Base-by-base conservation (phyloP, 2,113 vertebrate genomes). In the Bufo bufo region DNA sequence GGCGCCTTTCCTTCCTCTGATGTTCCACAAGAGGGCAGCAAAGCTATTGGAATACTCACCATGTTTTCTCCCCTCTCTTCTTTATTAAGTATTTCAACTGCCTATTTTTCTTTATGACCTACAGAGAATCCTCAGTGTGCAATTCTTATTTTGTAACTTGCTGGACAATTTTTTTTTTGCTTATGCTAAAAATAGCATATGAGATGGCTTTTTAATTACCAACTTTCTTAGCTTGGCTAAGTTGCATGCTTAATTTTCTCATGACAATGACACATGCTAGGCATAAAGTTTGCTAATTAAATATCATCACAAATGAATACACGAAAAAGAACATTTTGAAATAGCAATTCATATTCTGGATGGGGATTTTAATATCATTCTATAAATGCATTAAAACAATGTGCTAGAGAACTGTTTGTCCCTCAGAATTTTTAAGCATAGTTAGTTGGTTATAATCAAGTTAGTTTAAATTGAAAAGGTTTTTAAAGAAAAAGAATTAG, bases 251-350 rank as follows among this genome's bases (percentile, higher is more conserved):
- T 88, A 83, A 88, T 88, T 77, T 88, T 88, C 87, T 75, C 84
- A 77, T 88, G 87, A 88, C 87, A 88, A 88, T 88, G 87, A 88
- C 81, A 88, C 87, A 88, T 88, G 87, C 87, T 84, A 88, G 87
- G 87, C 81, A 88, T 88, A 88, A 88, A 84, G 69, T 88, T 88
- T 88, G 87, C 87, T 88, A 88, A 88, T 88, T 88, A 88, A 88
- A 88, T 84, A 88, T 88, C 80, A 88, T 88, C 87, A 77, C 87
- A 88, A 88, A 71, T 84, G 82, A 88, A 84, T 84, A 88, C 81
- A 88, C 75, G 85, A 86, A 87, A 77, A 45, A 45, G 87, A 77
- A 88, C 81, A 84, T 88, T 88, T 77, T 84, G 81, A 84, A 88
- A 66, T 82, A 84, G 87, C 65, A 77, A 88, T 88, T 72, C 81